These are phyloP conservation scores for Solenopsis invicta DNA, from an alignment of 1,140 invertebrate species.

Conservation along the genomic window DNA sequence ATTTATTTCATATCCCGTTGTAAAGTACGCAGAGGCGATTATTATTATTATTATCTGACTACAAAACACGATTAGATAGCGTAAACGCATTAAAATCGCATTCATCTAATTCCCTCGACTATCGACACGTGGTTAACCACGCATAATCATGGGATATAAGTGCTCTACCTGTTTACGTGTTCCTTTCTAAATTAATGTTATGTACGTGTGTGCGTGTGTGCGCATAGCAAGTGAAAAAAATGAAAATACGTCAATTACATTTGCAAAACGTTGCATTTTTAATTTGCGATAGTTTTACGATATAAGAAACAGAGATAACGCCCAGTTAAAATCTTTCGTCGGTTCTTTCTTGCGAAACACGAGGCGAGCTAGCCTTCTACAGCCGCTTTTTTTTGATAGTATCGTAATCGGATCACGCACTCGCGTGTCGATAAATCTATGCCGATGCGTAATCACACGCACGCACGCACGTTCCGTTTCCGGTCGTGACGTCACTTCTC, in stretches of 20 bases:
- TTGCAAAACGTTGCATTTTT: background rate
- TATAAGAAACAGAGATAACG: background rate
- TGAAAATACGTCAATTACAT: background rate
- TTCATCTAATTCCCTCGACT: slow-evolving; percentile 33
- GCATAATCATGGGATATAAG: slow-evolving; percentile 6
- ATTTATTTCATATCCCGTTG: background rate
- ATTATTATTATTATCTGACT: slow-evolving; percentile 39
- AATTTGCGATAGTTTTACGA: background rate
- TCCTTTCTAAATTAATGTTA: slow-evolving; percentile 1
- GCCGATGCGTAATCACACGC: slow-evolving; percentile 22
- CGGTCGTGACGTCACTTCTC: slow-evolving; percentile 77
- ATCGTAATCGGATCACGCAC: slow-evolving; percentile 68
- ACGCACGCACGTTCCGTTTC: slow-evolving; percentile 73
- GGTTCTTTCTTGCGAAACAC: background rate
- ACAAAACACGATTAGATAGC: slow-evolving; percentile 21
- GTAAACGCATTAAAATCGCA: slow-evolving; percentile 46
- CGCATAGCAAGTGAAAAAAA: slow-evolving; percentile 7
- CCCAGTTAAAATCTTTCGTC: background rate
- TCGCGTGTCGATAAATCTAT: slow-evolving; percentile 60
- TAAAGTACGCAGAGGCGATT: background rate
- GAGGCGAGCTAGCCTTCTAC: background rate
- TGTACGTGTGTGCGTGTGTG: background rate
- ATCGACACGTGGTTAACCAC: slow-evolving; percentile 38
- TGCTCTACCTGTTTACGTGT: background rate
- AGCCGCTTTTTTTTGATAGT: slow-evolving; percentile 61